Percentiles rank a stretch among this genome's conserved stretches.
Evolutionary conservation across 1,140 invertebrate genomes (phyloP).

Genomic region (Phenacoccus solenopsis): DNA sequence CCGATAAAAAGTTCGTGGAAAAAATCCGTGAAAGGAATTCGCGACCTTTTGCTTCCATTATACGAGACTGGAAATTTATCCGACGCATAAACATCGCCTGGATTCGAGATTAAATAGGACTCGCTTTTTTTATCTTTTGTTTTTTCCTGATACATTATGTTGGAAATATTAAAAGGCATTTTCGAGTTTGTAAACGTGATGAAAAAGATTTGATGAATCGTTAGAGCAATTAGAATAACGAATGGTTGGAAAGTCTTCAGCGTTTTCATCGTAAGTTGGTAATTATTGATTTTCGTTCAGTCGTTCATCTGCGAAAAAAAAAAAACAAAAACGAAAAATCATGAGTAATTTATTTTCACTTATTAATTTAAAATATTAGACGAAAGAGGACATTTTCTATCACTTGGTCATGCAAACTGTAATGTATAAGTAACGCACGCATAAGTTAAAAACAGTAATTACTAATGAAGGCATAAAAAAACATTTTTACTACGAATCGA

Average conservation of each 20-base stretch:
- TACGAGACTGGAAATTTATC: not conserved
- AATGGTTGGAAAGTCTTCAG: not conserved
- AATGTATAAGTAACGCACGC: not conserved
- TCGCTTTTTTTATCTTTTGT: not conserved
- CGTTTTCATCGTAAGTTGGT: not conserved
- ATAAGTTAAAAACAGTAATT: not conserved
- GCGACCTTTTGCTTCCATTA: not conserved
- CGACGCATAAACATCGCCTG: not conserved
- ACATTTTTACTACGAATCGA: no score
- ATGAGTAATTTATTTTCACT: not conserved
- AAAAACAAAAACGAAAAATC: not conserved
- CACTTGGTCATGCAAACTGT: not conserved
- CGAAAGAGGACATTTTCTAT: not conserved
- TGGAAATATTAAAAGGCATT: not conserved
- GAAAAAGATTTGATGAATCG: not conserved
- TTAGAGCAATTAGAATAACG: not conserved
- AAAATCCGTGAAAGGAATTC: not conserved
- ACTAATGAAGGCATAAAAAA: not conserved
- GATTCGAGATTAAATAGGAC: not conserved
- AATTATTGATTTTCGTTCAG: not conserved
- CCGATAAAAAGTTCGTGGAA: not conserved
- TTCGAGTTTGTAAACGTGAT: not conserved
- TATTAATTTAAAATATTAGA: not conserved
- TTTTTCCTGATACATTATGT: not conserved
- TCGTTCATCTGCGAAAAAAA: not conserved